phyloP scores from a whole-genome alignment of 2,113 vertebrate species.

The Spilogale gracilis region DNA sequence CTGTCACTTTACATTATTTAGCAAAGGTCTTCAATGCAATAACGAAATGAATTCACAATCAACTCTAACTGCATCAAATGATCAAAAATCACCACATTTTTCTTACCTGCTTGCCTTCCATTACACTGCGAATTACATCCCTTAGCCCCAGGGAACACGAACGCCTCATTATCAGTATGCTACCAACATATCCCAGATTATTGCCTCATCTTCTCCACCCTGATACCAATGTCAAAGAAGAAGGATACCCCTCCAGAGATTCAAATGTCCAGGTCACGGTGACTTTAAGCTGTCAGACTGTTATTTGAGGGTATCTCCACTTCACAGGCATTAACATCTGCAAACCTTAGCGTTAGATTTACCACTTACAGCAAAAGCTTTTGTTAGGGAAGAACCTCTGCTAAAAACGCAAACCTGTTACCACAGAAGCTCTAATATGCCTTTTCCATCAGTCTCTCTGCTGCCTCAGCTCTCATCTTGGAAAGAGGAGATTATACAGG shows the following conservation, averaged over 20 bases:
- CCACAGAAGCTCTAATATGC: not conserved
- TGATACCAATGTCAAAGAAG: not conserved
- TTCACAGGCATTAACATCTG: not conserved
- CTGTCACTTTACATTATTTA: not conserved
- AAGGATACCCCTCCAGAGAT: not conserved
- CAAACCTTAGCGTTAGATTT: not conserved
- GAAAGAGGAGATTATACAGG: not conserved
- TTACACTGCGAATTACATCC: not conserved
- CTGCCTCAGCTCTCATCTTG: not conserved
- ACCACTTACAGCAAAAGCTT: not conserved
- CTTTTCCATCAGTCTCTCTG: not conserved
- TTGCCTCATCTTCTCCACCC: not conserved
- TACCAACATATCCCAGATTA: not conserved
- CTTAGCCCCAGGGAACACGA: not conserved
- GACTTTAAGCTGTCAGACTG: not conserved
- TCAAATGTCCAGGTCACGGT: not conserved
- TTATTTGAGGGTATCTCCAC: not conserved
- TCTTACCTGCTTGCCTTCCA: not conserved
- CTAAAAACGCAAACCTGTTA: not conserved
- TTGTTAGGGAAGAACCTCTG: not conserved
- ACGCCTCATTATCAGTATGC: not conserved
- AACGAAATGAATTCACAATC: slow-evolving; percentile 43
- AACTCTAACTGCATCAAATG: not conserved
- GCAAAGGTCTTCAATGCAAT: not conserved
- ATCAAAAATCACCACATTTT: not conserved